Percentiles rank a stretch among this genome's conserved stretches.
These are phyloP conservation scores for Nomada ferruginata DNA, from an alignment of 2,888 invertebrate genomes.

Conservation along the genomic window DNA sequence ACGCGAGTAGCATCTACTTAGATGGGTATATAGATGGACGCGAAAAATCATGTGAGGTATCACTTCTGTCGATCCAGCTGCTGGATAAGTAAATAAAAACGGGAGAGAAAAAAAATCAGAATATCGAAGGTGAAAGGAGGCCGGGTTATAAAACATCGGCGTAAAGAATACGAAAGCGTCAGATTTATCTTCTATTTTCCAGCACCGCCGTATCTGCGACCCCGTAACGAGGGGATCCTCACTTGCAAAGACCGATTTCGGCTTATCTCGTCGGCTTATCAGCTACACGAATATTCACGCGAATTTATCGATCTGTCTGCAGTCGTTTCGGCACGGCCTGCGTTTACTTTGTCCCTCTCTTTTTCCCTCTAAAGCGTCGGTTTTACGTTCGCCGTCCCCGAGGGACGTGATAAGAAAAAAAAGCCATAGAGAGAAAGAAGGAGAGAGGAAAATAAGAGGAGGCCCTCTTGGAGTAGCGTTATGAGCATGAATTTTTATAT, in stretches of 20 bases:
- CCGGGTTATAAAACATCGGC: conserved; percentile 49
- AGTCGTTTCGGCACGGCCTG: conserved; percentile 66
- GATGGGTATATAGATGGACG: background rate
- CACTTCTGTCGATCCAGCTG: background rate
- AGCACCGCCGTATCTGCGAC: conserved; percentile 67
- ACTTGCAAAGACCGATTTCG: conserved; percentile 69
- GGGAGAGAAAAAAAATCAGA: conserved; percentile 13
- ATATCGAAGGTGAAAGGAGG: conserved; percentile 22
- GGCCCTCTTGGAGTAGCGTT: conserved; percentile 71
- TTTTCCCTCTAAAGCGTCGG: conserved; percentile 67
- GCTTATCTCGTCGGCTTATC: conserved; percentile 71
- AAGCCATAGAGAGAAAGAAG: conserved; percentile 69
- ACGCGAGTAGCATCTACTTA: background rate
- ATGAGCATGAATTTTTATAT: conserved; percentile 82
- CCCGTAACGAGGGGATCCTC: conserved; percentile 56
- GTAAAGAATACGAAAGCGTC: conserved; percentile 53
- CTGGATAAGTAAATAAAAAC: background rate
- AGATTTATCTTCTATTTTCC: conserved; percentile 70
- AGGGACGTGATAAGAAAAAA: conserved; percentile 78
- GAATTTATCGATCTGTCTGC: conserved; percentile 81
- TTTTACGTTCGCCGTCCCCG: conserved; percentile 77
- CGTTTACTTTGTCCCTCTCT: conserved; percentile 46
- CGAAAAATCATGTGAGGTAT: background rate
- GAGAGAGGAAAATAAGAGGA: conserved; percentile 71
- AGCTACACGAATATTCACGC: conserved; percentile 77